phyloP scores from a whole-genome alignment of 1,140 invertebrate species.

The Propsilocerus akamusi region DNA sequence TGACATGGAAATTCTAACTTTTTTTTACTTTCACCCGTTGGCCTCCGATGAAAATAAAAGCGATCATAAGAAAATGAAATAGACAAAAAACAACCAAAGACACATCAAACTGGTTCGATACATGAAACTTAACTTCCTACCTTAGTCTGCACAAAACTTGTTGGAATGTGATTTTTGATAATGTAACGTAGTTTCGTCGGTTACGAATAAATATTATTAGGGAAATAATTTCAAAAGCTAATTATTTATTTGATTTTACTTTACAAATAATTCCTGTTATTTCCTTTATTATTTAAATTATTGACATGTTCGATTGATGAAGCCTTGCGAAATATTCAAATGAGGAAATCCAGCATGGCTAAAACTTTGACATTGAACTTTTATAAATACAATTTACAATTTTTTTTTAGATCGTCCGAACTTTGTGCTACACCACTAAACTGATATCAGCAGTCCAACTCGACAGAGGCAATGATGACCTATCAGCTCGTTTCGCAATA shows the following conservation, averaged over 20 bases:
- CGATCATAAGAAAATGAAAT: neutral
- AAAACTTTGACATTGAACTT: no score
- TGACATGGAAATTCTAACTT: neutral
- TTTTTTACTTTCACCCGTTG: constrained; percentile 1
- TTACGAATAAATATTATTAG: no score
- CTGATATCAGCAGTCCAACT: constrained; percentile 30
- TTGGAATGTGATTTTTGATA: no score
- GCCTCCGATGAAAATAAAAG: neutral
- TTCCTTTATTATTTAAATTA: neutral
- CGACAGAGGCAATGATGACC: constrained; percentile 25
- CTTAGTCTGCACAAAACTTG: no score
- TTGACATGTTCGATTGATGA: no score
- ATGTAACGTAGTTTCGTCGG: no score
- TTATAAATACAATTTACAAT: no score
- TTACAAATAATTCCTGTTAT: neutral
- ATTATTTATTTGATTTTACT: neutral
- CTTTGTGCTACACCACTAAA: constrained; percentile 43
- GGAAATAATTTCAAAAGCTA: no score
- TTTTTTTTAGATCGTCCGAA: constrained; percentile 33
- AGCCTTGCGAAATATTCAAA: no score
- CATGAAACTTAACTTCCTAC: no score
- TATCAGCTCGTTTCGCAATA: constrained; percentile 32
- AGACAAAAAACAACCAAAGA: neutral
- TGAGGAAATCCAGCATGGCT: no score
- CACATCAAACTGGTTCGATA: no score